Conservation (phyloP, 2,888 invertebrate genomes). For the Spodoptera picta region DNA sequence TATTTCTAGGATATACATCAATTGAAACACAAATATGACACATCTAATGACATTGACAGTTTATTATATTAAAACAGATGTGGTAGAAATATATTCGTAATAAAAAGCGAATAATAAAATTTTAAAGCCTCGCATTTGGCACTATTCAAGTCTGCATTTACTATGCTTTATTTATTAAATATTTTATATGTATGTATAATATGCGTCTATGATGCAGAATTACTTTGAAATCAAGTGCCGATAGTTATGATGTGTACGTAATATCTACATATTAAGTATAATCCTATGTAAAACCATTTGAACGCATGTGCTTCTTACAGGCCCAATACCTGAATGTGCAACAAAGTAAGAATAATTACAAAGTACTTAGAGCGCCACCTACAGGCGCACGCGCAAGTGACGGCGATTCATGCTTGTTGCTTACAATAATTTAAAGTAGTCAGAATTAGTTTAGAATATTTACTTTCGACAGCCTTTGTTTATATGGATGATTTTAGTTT, state of each 20-base stretch:
- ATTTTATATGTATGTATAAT: slow-evolving; percentile 20
- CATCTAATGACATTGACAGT: slow-evolving; percentile 42
- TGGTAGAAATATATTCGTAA: slow-evolving; percentile 42
- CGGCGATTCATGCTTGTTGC: slow-evolving; percentile 33
- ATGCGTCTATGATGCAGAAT: slow-evolving; percentile 15
- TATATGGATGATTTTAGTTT: slow-evolving; percentile 25
- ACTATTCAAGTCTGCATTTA: slow-evolving; percentile 49
- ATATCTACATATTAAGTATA: slow-evolving; percentile 14
- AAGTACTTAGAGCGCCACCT: slow-evolving; percentile 31
- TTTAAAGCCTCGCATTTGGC: slow-evolving; percentile 61
- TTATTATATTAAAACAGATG: slow-evolving; percentile 39
- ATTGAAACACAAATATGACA: slow-evolving; percentile 24
- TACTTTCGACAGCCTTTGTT: slow-evolving; percentile 47
- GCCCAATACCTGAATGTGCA: slow-evolving; percentile 31
- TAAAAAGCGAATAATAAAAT: slow-evolving; percentile 54
- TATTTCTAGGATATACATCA: slow-evolving; percentile 19
- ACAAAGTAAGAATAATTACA: slow-evolving; percentile 15
- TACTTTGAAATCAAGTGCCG: slow-evolving; percentile 14
- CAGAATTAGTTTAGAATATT: slow-evolving; percentile 50
- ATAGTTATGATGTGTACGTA: slow-evolving; percentile 7
- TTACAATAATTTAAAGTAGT: slow-evolving; percentile 38
- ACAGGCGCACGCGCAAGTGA: slow-evolving; percentile 35
- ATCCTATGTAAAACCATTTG: slow-evolving; percentile 6
- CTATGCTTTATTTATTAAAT: slow-evolving; percentile 35
- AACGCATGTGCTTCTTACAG: slow-evolving; percentile 63